Conservation (phyloP, 2,888 invertebrate species). For the Mythimna vitellina region DNA sequence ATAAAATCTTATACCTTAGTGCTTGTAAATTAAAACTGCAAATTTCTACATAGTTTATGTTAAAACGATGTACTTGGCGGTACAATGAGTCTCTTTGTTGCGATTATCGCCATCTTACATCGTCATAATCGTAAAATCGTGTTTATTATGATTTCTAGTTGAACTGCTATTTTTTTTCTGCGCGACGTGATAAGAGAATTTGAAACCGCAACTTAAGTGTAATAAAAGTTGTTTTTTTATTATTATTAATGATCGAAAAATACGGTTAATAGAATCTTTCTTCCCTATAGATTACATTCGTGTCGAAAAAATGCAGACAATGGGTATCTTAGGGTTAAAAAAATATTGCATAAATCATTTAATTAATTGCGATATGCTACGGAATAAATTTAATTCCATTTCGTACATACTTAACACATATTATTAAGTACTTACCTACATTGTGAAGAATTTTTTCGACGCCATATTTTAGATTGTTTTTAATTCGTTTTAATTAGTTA, state of each 20-base stretch:
- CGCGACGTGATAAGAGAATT: constrained; percentile 34
- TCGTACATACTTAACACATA: no score
- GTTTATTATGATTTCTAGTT: constrained; percentile 52
- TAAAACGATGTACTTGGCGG: background rate
- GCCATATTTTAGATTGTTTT: no score
- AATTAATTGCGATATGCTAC: no score
- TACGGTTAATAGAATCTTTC: background rate
- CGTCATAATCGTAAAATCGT: constrained; percentile 39
- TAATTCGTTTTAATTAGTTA: no score
- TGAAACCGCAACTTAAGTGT: background rate
- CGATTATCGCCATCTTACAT: constrained; percentile 41
- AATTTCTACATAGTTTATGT: background rate
- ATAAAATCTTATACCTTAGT: background rate
- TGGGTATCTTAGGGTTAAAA: no score
- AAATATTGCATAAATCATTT: no score
- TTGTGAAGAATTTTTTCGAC: no score
- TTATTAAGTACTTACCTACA: no score
- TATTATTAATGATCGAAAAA: background rate
- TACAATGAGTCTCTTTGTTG: constrained; percentile 25
- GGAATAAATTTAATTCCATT: no score
- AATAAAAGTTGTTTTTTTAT: background rate
- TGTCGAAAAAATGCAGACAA: background rate
- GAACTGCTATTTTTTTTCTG: constrained; percentile 28
- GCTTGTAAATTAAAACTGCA: constrained; percentile 2
- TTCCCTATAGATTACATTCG: background rate